These are phyloP conservation scores for Falco naumanni DNA, from an alignment of 2,797 vertebrate genomes.

Conservation along the genomic window DNA sequence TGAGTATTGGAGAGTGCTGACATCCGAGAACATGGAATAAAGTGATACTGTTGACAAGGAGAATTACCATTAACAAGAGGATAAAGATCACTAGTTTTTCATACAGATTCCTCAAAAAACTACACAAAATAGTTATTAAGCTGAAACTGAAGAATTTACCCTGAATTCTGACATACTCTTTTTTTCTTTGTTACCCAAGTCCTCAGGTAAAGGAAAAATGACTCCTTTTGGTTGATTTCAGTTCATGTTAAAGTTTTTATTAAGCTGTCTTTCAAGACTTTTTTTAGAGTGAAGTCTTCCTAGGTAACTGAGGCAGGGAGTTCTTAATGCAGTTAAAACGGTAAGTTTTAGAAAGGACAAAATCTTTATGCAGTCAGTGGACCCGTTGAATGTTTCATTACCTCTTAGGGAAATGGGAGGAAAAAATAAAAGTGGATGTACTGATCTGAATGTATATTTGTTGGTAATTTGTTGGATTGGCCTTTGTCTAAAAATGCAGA, in stretches of 20 bases:
- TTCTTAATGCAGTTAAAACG: not conserved
- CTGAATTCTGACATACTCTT: not conserved
- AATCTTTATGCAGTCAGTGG: not conserved
- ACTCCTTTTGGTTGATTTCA: not conserved
- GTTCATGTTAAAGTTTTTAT: not conserved
- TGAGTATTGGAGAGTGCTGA: not conserved
- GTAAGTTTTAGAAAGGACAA: not conserved
- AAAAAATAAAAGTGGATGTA: not conserved
- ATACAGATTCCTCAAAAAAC: not conserved
- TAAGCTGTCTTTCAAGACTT: not conserved
- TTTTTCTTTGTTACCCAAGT: rapidly evolving
- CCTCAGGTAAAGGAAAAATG: not conserved
- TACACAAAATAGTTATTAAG: not conserved
- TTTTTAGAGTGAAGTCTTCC: not conserved
- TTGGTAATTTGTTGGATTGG: not conserved
- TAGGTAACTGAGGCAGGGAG: not conserved
- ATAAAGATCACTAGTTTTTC: not conserved
- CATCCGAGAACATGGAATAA: not conserved
- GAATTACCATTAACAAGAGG: not conserved
- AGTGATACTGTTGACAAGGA: not conserved
- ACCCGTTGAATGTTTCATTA: not conserved
- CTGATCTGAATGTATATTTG: not conserved
- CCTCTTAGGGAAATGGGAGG: not conserved
- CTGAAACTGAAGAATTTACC: not conserved
- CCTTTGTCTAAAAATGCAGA: not conserved